Conservation (phyloP, 1,140 invertebrate species). For the Thalassaphorura encarpata region DNA sequence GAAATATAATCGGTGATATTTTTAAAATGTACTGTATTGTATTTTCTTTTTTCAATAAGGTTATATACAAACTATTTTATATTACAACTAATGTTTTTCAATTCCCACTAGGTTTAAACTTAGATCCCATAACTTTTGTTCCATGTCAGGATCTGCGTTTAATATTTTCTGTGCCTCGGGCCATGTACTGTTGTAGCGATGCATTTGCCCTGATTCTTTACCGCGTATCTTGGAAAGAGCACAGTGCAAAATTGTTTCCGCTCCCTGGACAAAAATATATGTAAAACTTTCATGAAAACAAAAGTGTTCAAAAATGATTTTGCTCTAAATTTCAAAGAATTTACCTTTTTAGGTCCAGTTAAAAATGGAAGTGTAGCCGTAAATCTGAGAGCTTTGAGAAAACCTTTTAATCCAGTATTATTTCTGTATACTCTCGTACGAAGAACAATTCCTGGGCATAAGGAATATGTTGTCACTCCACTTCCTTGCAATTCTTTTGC, state of each 20-base stretch:
- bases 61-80: too few relatives aligned
- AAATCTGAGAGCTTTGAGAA: neutral
- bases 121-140: too few relatives aligned
- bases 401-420: neutral
- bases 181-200: neutral
- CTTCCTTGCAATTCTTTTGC: neutral
- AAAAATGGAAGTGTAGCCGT: neutral
- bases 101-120: too few relatives aligned
- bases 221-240: constrained; percentile 1
- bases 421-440: too few relatives aligned
- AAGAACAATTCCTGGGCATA: constrained; percentile 6
- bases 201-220: neutral
- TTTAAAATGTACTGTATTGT: too few relatives aligned
- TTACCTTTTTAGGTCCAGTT: neutral
- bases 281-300: constrained; percentile 10
- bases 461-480: neutral
- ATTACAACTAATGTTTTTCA: too few relatives aligned
- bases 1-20: too few relatives aligned
- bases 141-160: too few relatives aligned
- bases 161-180: neutral
- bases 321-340: neutral
- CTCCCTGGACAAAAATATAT: constrained; percentile 34
- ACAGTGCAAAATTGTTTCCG: constrained; percentile 33
- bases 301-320: neutral
- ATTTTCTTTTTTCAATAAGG: too few relatives aligned